Evolutionary conservation across 2,797 vertebrate genomes (phyloP).

Genomic region (Gadopsis bispinosus): DNA sequence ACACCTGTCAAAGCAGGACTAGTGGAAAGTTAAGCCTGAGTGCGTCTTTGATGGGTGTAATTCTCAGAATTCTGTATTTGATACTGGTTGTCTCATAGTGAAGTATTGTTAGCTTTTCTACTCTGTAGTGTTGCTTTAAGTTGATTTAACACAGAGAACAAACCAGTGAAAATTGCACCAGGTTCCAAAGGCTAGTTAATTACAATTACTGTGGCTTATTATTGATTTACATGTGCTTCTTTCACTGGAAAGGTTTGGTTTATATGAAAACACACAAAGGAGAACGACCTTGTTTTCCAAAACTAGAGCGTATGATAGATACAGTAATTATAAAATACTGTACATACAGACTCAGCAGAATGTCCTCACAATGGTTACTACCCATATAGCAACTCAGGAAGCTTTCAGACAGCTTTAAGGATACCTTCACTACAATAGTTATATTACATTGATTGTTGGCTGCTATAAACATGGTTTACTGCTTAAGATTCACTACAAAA

Average conservation of each 20-base stretch:
- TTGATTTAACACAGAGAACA: background rate
- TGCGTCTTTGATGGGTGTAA: background rate
- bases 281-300: background rate
- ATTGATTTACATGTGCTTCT: background rate
- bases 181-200: background rate
- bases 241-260: background rate
- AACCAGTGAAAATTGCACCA: background rate
- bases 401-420: conserved; percentile 1
- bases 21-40: background rate
- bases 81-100: background rate
- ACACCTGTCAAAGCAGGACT: conserved; percentile 14
- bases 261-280: background rate
- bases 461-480: conserved; percentile 26
- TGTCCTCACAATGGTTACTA: background rate
- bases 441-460: background rate
- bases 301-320: background rate
- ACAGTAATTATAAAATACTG: background rate
- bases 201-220: background rate
- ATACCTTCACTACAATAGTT: background rate
- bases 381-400: background rate
- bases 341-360: too few species aligned
- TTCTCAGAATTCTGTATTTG: background rate
- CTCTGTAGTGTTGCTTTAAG: background rate
- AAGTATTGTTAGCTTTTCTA: background rate
- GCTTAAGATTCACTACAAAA: background rate